A percentile compares a stretch with the other conserved stretches of the same genome.
Conservation (phyloP, 2,113 vertebrate genomes). For the Eublepharis macularius region DNA sequence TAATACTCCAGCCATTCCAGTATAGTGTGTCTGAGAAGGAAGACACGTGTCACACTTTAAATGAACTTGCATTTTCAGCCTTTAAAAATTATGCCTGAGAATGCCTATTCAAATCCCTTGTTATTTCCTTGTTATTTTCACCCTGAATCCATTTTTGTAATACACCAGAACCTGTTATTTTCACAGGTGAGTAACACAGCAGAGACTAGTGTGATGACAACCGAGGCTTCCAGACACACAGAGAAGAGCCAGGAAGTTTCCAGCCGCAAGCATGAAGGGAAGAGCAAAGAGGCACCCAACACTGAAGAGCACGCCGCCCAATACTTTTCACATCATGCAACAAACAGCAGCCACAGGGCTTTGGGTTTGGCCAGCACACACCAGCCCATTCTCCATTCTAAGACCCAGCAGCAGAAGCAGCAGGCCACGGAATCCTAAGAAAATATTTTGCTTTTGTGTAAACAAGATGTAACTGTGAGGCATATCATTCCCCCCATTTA, state of each 20-base stretch:
- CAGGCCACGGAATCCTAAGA: not conserved
- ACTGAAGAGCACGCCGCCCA: slow-evolving; percentile 3
- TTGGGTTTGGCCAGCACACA: not conserved
- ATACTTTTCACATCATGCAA: not conserved
- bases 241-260: not conserved
- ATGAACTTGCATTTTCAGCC: not conserved
- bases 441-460: not conserved
- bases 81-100: not conserved
- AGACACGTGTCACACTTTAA: not conserved
- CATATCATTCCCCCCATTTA: not conserved
- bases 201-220: not conserved
- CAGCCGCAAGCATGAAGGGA: not conserved
- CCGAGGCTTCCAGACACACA: not conserved
- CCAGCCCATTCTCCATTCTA: not conserved
- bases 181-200: slow-evolving; percentile 48
- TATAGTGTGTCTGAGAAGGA: too few species aligned
- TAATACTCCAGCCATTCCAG: too few species aligned
- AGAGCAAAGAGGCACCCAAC: not conserved
- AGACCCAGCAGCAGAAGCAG: not conserved
- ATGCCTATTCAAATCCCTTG: not conserved
- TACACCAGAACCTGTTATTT: not conserved
- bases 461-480: slow-evolving; percentile 1
- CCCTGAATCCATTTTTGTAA: not conserved
- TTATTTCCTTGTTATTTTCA: not conserved
- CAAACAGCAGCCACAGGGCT: not conserved